Evolutionary conservation across 2,888 invertebrate species (phyloP).

Genomic region (Aphidius colemani): DNA sequence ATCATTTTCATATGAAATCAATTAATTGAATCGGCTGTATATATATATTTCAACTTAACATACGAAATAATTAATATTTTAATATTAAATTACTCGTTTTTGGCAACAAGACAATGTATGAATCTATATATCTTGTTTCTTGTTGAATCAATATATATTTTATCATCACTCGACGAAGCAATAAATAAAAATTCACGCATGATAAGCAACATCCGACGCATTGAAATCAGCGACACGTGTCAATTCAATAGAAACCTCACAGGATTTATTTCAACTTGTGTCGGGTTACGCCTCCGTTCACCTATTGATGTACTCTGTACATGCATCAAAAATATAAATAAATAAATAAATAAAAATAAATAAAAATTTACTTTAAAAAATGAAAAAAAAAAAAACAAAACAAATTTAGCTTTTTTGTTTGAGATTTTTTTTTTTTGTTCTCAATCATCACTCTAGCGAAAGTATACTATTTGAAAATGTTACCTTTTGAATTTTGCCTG

Average conservation of each 20-base stretch:
- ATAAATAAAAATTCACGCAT: conserved; percentile 36
- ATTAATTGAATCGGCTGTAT: too few relatives aligned
- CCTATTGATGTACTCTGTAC: conserved; percentile 19
- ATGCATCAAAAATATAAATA: conserved; percentile 3
- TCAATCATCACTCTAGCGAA: conserved; percentile 4
- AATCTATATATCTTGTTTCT: conserved; percentile 12
- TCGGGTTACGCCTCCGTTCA: conserved; percentile 29
- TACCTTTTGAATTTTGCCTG: neutral
- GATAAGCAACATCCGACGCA: conserved; percentile 34
- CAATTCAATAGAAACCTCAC: conserved; percentile 37
- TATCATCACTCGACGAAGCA: conserved; percentile 29
- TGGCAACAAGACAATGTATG: neutral
- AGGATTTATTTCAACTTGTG: conserved; percentile 41
- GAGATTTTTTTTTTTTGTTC: conserved; percentile 2
- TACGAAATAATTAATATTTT: too few relatives aligned
- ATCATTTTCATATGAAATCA: too few relatives aligned
- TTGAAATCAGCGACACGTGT: conserved; percentile 40
- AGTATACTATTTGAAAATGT: conserved; percentile 12
- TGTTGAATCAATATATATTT: conserved; percentile 23
- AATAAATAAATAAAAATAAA: neutral
- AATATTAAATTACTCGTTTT: too few relatives aligned
- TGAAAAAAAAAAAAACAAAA: too few relatives aligned
- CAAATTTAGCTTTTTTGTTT: neutral
- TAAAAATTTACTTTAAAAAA: neutral
- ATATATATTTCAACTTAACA: too few relatives aligned